Evolutionary conservation across 2,888 invertebrate genomes (phyloP), one percentile per base, ranked within the genome.

Genomic region (Drosophila demipolita): DNA sequence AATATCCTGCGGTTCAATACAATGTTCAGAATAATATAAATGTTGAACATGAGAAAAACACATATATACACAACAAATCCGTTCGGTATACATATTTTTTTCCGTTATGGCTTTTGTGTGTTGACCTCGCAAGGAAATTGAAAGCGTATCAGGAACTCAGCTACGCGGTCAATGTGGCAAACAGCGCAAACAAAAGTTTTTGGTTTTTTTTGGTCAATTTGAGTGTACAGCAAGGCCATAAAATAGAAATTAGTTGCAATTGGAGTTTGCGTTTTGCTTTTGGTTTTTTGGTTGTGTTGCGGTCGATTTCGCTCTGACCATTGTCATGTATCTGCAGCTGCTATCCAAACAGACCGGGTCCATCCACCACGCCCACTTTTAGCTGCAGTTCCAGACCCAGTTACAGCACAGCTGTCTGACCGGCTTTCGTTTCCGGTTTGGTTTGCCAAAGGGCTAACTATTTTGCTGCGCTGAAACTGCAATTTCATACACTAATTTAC

Each of bases 201-300:
- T 45, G 20, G 42, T 38, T 32, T 32, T n/a, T 50, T 40, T 61
- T 68, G n/a, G 36, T n/a, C 49, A 55, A 26, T 50, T 54, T 42
- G 33, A 63, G 29, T 59, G 52, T 64, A 57, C 54, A 53, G 17
- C 23, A 63, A 38, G 63, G 73, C 75, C 82, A 85, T 85, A 89
- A 85, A 85, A 88, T 79, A 85, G 87, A 89, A 85, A 87, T 89
- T 89, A 85, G 85, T 85, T 88, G 84, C 89, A 85, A 88, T 88
- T 85, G 76, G 73, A 85, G 85, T 88, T 87, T 83, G 87, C 78
- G 84, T 78, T 86, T 86, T 83, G 85, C 84, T 87, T 75, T 88
- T 83, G 89, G 73, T 72, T 86, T 80, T 76, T 76, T 49, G 84
- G 87, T 76, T 78, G 73, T 78, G 84, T 81, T 88, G 84, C 82